These are phyloP conservation scores for Psylliodes chrysocephalus DNA, from an alignment of 2,888 invertebrate species.

Conservation along the genomic window DNA sequence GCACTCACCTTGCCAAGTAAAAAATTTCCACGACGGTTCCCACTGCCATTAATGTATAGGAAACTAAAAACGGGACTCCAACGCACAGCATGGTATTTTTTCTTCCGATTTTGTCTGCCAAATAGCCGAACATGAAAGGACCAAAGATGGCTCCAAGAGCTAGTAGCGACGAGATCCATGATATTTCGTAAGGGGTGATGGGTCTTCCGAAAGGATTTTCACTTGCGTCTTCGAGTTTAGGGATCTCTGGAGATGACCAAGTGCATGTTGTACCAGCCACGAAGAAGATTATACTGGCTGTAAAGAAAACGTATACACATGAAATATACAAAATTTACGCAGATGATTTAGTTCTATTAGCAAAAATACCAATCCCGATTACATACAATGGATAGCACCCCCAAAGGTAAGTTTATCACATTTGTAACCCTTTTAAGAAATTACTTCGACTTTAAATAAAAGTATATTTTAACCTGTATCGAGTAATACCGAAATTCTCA, in stretches of 20 bases:
- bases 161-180: conserved; percentile 68
- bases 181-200: conserved; percentile 60
- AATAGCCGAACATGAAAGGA: conserved; percentile 76
- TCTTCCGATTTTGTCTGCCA: conserved; percentile 74
- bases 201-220: conserved; percentile 33
- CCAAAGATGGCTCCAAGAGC: conserved; percentile 69
- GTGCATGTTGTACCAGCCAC: conserved; percentile 37
- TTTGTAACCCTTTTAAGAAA: too few species aligned
- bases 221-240: conserved; percentile 27
- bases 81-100: conserved; percentile 75
- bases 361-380: too few species aligned
- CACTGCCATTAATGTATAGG: conserved; percentile 75
- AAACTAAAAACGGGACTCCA: conserved; percentile 73
- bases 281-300: conserved; percentile 41
- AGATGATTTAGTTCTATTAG: too few species aligned
- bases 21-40: conserved; percentile 65
- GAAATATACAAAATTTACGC: too few species aligned
- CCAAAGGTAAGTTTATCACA: too few species aligned
- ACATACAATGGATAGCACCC: too few species aligned
- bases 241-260: conserved; percentile 40
- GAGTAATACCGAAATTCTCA: too few species aligned
- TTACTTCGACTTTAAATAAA: too few species aligned
- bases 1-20: conserved; percentile 66
- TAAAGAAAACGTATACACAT: too few species aligned
- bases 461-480: too few species aligned